Percentiles rank a stretch among this genome's conserved stretches.
Conservation (phyloP, 2,888 invertebrate genomes). For the Amphiduros pacificus region DNA sequence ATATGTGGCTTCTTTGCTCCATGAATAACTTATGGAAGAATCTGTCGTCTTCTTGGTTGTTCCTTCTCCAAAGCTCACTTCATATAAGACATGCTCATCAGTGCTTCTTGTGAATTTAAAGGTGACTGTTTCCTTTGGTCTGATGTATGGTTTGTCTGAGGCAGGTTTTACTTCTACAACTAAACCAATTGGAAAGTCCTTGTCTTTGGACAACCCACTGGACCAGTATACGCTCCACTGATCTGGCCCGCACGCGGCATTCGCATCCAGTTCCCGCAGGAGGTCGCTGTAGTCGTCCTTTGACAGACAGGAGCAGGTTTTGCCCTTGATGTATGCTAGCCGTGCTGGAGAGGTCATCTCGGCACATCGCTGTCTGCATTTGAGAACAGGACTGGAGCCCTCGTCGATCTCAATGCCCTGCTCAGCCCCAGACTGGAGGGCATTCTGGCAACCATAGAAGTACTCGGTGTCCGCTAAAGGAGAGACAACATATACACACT, state of each 20-base stretch:
- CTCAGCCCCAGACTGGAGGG: background rate
- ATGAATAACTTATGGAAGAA: conserved; percentile 38
- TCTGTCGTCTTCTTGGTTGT: conserved; percentile 16
- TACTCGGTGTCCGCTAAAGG: no score
- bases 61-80: conserved; percentile 47
- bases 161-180: conserved; percentile 8
- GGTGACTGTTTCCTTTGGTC: conserved; percentile 44
- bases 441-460: background rate
- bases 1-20: conserved; percentile 39
- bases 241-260: background rate
- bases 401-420: background rate
- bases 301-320: background rate
- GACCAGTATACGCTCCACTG: background rate
- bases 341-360: background rate
- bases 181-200: conserved; percentile 15
- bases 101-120: conserved; percentile 35
- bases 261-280: background rate
- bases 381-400: background rate
- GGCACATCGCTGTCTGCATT: background rate
- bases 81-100: conserved; percentile 33
- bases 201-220: background rate
- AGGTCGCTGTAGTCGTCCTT: background rate
- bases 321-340: background rate
- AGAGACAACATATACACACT: no score
- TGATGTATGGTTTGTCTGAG: conserved; percentile 38